These are phyloP conservation scores for Orientallactaga sibirica DNA, from an alignment of 2,797 vertebrate species.

Conservation along the genomic window DNA sequence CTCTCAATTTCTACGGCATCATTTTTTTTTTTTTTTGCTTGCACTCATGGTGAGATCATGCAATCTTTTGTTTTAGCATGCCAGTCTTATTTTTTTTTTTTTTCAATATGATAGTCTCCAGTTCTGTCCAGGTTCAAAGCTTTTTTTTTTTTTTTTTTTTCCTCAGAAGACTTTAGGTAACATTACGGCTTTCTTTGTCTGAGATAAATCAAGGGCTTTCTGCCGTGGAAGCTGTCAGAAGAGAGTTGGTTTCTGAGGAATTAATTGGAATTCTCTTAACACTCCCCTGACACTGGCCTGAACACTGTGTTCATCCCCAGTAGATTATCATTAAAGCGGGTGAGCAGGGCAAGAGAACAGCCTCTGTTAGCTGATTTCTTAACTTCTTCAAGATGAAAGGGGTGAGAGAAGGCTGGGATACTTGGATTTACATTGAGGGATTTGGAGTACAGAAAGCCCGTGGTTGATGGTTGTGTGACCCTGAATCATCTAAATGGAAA, in stretches of 20 bases:
- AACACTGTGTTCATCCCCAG: slow-evolving; percentile 33
- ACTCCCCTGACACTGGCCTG: not conserved
- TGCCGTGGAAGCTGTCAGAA: slow-evolving; percentile 55
- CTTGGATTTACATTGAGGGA: slow-evolving; percentile 64
- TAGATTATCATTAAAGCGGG: slow-evolving; percentile 75
- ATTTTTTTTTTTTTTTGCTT: not conserved
- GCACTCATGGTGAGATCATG: not conserved
- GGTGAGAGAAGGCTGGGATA: not conserved
- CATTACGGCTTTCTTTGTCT: slow-evolving; percentile 24
- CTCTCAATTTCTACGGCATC: not conserved
- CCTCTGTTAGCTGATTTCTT: slow-evolving; percentile 67
- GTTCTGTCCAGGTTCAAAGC: slow-evolving; percentile 17
- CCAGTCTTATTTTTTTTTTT: not conserved
- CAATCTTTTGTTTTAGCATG: not conserved
- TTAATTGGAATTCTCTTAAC: slow-evolving; percentile 73
- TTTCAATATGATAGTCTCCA: not conserved
- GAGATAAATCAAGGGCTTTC: slow-evolving; percentile 57
- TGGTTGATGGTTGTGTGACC: not conserved
- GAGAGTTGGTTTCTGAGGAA: slow-evolving; percentile 60
- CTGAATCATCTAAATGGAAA: slow-evolving; percentile 42
- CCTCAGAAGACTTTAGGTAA: slow-evolving; percentile 64
- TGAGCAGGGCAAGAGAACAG: slow-evolving; percentile 56
- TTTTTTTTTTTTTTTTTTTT: slow-evolving; percentile 58
- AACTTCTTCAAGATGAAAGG: slow-evolving; percentile 63
- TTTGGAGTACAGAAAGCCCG: slow-evolving; percentile 56